These are phyloP conservation scores for Hippoglossus stenolepis DNA, from an alignment of 2,113 vertebrate species.

Conservation along the genomic window DNA sequence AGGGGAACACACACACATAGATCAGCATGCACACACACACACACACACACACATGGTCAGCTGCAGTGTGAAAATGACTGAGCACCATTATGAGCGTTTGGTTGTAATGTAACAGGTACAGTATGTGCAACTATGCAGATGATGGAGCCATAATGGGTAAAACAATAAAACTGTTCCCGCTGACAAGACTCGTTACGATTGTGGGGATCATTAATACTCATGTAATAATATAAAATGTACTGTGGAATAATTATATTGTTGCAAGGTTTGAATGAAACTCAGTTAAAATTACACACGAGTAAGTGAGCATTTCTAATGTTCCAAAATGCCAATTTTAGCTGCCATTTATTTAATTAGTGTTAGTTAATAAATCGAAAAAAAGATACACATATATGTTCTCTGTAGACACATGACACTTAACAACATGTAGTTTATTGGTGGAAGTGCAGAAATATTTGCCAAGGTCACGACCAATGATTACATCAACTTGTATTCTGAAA, in stretches of 20 bases:
- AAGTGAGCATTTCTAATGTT: not conserved
- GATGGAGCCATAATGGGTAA: not conserved
- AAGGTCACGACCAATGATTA: not conserved
- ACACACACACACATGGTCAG: not conserved
- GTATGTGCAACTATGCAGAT: too few species aligned
- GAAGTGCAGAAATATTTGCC: not conserved
- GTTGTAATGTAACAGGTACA: too few species aligned
- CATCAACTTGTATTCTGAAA: not conserved
- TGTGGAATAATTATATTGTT: not conserved
- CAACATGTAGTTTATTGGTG: not conserved
- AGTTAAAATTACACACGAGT: not conserved
- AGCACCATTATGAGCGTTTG: too few species aligned
- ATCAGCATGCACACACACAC: not conserved
- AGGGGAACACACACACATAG: not conserved
- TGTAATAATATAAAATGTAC: not conserved
- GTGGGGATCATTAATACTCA: not conserved
- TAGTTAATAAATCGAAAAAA: not conserved
- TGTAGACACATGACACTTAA: not conserved
- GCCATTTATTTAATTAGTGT: constrained; percentile 5
- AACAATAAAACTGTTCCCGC: not conserved
- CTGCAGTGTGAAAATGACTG: too few species aligned
- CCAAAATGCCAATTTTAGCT: not conserved
- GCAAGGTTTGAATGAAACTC: not conserved
- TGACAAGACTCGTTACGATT: not conserved
- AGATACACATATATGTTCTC: not conserved